These are phyloP conservation scores for Syngnathoides biaculeatus DNA, from an alignment of 2,113 vertebrate genomes.

Conservation along the genomic window DNA sequence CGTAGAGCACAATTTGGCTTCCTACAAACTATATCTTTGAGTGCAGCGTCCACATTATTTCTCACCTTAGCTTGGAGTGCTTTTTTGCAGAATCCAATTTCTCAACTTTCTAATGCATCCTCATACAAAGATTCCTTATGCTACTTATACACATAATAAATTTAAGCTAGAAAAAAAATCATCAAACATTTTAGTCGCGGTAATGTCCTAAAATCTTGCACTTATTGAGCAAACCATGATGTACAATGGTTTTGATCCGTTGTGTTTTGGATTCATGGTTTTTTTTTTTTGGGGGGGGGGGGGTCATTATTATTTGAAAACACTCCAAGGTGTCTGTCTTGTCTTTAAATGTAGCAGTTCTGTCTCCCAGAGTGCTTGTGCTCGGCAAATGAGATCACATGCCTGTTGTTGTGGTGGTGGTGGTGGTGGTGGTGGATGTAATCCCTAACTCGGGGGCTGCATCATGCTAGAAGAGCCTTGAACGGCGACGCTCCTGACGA, in stretches of 20 bases:
- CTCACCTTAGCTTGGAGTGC: not conserved
- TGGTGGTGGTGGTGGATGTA: too few species aligned
- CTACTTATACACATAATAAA: not conserved
- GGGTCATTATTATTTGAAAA: not conserved
- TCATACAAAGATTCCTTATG: not conserved
- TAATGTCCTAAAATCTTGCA: not conserved
- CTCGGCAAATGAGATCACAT: slow-evolving; percentile 23
- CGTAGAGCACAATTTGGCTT: slow-evolving; percentile 17
- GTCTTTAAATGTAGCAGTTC: not conserved
- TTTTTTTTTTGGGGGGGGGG: not conserved
- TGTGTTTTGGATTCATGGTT: not conserved
- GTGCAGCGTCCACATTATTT: not conserved
- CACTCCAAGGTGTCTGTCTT: not conserved
- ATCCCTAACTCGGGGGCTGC: slow-evolving; percentile 13
- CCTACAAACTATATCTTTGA: slow-evolving; percentile 7
- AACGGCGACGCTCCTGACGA: slow-evolving; percentile 8
- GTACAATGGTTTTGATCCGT: too few species aligned
- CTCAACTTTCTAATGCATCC: not conserved
- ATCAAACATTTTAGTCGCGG: not conserved
- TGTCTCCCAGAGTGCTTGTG: slow-evolving; percentile 12
- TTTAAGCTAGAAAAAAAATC: too few species aligned
- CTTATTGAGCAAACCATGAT: too few species aligned
- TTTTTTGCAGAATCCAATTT: not conserved
- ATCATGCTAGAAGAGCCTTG: not conserved
- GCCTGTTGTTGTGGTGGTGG: slow-evolving; percentile 16